Evolutionary conservation across 2,797 vertebrate species (phyloP).

Genomic region (Molossus alvarezi): DNA sequence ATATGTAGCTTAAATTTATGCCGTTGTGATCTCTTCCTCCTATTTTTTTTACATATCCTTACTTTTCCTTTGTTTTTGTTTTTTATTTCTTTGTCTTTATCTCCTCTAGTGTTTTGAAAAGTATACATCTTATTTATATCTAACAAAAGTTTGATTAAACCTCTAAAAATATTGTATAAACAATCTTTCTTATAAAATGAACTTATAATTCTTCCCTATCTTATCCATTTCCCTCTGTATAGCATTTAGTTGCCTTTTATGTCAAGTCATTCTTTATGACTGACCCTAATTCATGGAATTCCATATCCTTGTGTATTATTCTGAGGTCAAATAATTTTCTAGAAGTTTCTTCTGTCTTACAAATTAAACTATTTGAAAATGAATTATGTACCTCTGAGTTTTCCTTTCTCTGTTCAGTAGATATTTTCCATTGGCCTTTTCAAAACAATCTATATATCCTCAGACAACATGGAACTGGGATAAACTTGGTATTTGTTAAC

Average conservation of each 20-base stretch:
- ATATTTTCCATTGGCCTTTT: neutral
- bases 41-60: neutral
- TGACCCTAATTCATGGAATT: neutral
- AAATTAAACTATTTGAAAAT: constrained; percentile 34
- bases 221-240: neutral
- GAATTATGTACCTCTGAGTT: neutral
- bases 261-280: neutral
- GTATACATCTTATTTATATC: neutral
- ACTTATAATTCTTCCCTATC: neutral
- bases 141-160: constrained; percentile 26
- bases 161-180: neutral
- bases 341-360: neutral
- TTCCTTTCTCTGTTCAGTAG: neutral
- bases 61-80: neutral
- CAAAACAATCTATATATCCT: neutral
- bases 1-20: constrained; percentile 33
- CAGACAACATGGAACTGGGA: neutral
- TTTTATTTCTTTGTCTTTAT: neutral
- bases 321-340: neutral
- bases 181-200: constrained; percentile 27
- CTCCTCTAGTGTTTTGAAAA: neutral
- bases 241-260: neutral
- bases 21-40: neutral
- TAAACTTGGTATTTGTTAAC: constrained; percentile 14
- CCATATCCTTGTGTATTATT: neutral